Base-by-base conservation (phyloP, 1,140 invertebrate species). In the Scylla paramamosain region DNA sequence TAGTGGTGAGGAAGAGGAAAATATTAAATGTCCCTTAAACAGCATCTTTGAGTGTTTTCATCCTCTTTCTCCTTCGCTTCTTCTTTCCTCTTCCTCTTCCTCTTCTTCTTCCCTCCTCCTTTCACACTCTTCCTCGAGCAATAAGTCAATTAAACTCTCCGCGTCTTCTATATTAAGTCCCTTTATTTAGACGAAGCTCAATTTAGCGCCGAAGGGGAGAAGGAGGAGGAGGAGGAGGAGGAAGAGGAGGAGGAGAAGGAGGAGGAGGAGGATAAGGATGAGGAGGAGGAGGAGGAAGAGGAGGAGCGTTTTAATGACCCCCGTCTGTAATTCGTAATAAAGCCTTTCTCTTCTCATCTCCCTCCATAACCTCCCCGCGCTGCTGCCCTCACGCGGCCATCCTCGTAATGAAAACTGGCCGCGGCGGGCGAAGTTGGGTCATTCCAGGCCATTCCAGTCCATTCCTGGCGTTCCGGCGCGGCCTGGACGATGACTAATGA, bases 381-480 rank as follows among this genome's bases (percentile, higher is more conserved):
- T 77, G 25, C 67, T 28, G 10, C 28, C 90, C 52, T 29, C 20
- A 6, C 91, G 28, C 67, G 31, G 32, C 67, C 67, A n/a, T 46
- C 91, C 46, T 45, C 0, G 39, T 86, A 93, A 84, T 93, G 92
- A 93, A 93, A 87, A 93, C 92, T 87, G 92, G 83, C 92, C 39
- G 31, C 31, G 77, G 32, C 29, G 12, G n/a, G 84, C 0, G 77
- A 93, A 93, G 91, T 93, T 93, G 91, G 91, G 91, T 93, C 91
- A 93, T 93, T 92, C 91, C 83, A 59, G 92, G 84, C 67, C 92
- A 93, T 93, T 93, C 92, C 92, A 31, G 46, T 31, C n/a, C 84
- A 82, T 93, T 87, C 92, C 92, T 52, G 20, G 92, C 92, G 67
- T 93, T 93, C 92, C 92, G 2, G 92, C 16, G 39, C 28, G n/a